Conservation (phyloP, 2,797 vertebrate genomes). For the Hafferia zeledoni region DNA sequence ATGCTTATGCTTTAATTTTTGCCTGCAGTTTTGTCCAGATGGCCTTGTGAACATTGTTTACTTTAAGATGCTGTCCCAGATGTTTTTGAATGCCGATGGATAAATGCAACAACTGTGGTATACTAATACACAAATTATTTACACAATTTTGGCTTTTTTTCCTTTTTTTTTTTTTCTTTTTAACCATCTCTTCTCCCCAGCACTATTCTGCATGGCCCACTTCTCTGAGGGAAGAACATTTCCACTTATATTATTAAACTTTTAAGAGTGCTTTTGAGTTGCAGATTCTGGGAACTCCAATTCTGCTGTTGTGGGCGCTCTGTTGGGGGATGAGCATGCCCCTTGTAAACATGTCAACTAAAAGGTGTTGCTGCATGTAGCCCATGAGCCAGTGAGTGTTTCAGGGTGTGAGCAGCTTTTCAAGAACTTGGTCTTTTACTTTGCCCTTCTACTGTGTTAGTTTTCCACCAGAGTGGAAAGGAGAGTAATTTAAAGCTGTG, state of each 20-base stretch:
- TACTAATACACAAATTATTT: conserved; percentile 75
- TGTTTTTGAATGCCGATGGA: conserved; percentile 83
- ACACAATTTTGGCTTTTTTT: conserved; percentile 51
- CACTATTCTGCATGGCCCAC: not conserved
- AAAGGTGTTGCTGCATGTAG: not conserved
- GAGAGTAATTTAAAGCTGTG: not conserved
- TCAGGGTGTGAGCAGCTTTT: not conserved
- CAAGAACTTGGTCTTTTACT: not conserved
- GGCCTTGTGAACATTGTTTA: conserved; percentile 98
- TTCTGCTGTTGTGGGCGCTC: not conserved
- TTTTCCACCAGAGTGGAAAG: not conserved
- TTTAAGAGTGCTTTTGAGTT: not conserved
- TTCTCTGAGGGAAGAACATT: not conserved
- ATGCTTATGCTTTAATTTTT: conserved; percentile 92
- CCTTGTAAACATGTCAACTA: not conserved
- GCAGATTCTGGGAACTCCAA: not conserved
- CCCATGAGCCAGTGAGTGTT: not conserved
- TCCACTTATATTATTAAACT: not conserved
- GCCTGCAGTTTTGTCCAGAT: conserved; percentile 93
- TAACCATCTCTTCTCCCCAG: conserved; percentile 45
- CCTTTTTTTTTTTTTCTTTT: not conserved
- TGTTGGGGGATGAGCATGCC: fast-evolving
- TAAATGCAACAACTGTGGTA: conserved; percentile 77
- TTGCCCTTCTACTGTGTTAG: not conserved
- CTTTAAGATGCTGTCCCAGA: conserved; percentile 94